Conservation (phyloP, 2,113 vertebrate genomes). For the Typhlomys cinereus region DNA sequence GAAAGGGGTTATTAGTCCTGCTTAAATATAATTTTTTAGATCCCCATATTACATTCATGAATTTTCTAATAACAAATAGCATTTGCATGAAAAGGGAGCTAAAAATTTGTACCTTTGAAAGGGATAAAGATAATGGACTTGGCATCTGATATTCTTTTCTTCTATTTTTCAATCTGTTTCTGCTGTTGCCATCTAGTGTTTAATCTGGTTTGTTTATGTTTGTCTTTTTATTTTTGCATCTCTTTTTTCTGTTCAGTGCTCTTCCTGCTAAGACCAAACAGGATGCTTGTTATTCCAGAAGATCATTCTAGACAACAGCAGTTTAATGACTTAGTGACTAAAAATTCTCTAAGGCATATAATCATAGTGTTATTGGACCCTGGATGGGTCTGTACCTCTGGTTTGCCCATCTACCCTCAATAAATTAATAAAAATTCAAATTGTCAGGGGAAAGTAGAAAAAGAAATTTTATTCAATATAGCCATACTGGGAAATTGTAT, state of each 20-base stretch:
- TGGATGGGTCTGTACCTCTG: too few relatives aligned
- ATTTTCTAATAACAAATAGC: background rate
- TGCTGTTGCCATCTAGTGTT: conserved; percentile 61
- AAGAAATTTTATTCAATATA: too few relatives aligned
- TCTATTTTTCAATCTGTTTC: conserved; percentile 1
- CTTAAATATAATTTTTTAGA: background rate
- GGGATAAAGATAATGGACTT: background rate
- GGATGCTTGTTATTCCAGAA: background rate
- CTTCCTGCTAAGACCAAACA: background rate
- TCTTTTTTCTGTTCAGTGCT: conserved; percentile 8
- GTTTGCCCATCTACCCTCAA: too few relatives aligned
- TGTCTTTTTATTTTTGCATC: background rate
- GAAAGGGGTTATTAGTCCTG: background rate
- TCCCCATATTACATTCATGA: conserved; percentile 17
- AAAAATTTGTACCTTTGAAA: background rate
- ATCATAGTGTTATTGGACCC: too few relatives aligned
- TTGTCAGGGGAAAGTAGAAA: too few relatives aligned
- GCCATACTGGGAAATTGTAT: too few relatives aligned
- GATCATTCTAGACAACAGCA: background rate
- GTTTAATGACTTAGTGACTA: background rate
- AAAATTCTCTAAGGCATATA: conserved; percentile 23
- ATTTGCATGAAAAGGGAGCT: background rate
- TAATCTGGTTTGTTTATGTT: background rate
- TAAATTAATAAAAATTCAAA: too few relatives aligned
- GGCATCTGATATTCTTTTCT: background rate